A percentile compares a stretch with the other conserved stretches of the same genome.
Conservation (phyloP, 2,797 vertebrate genomes). For the Hippopotamyrus pictus region DNA sequence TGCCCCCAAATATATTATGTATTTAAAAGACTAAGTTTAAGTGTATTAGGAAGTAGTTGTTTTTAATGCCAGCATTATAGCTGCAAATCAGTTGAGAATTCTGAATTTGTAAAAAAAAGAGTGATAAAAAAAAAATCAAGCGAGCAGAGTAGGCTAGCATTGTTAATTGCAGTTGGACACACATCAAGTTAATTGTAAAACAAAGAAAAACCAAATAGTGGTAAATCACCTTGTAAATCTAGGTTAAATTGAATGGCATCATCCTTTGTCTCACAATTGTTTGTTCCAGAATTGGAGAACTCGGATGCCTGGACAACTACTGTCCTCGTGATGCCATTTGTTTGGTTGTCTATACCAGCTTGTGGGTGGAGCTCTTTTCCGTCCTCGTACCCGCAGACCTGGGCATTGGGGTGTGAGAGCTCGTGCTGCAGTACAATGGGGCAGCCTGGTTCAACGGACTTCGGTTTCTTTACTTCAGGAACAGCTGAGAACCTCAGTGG, state of each 20-base stretch:
- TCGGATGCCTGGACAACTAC: constrained; percentile 72
- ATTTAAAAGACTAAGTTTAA: not conserved
- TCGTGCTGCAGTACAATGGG: constrained; percentile 53
- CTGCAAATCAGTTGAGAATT: not conserved
- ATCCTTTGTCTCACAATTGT: constrained; percentile 75
- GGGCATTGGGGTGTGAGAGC: constrained; percentile 43
- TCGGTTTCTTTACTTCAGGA: constrained; percentile 16
- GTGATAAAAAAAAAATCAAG: not conserved
- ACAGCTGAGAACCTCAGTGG: constrained; percentile 21
- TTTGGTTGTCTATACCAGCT: constrained; percentile 50
- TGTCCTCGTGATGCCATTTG: constrained; percentile 50
- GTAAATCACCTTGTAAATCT: constrained; percentile 53
- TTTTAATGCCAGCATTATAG: not conserved
- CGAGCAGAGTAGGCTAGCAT: not conserved
- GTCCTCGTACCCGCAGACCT: constrained; percentile 53
- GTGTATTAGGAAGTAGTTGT: not conserved
- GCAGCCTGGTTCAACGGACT: constrained; percentile 37
- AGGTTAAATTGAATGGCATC: constrained; percentile 62
- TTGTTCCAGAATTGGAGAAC: constrained; percentile 70
- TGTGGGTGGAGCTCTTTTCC: constrained; percentile 44
- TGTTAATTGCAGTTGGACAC: not conserved
- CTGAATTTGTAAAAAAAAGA: not conserved
- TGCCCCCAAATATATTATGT: not conserved
- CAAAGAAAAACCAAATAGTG: not conserved
- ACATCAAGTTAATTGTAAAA: not conserved